Conservation (phyloP, 1,140 invertebrate genomes). For the Drosophila ohnishii region DNA sequence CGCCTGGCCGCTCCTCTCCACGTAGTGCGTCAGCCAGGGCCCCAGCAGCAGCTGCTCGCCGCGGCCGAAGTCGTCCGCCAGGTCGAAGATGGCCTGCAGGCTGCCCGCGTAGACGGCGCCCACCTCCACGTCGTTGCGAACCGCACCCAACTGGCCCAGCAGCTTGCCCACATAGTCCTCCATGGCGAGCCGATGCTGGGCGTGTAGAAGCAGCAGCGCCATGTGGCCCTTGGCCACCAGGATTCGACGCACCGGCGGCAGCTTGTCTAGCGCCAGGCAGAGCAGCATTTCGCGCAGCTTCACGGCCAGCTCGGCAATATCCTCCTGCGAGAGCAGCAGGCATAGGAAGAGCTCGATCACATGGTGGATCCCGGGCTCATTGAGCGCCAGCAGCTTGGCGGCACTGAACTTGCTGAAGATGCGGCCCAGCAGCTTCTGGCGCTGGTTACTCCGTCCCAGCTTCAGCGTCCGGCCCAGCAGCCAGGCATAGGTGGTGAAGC, state of each 20-base stretch:
- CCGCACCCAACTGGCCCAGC: conserved; percentile 55
- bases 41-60: conserved; percentile 74
- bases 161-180: conserved; percentile 72
- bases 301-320: conserved; percentile 55
- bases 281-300: conserved; percentile 75
- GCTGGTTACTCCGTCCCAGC: conserved; percentile 51
- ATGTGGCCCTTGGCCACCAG: conserved; percentile 76
- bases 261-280: conserved; percentile 68
- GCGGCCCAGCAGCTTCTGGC: conserved; percentile 75
- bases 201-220: conserved; percentile 70
- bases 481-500: conserved; percentile 69
- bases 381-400: conserved; percentile 74
- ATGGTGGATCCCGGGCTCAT: conserved; percentile 80
- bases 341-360: conserved; percentile 76
- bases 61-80: conserved; percentile 59
- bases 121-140: conserved; percentile 67
- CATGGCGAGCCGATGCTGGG: conserved; percentile 50
- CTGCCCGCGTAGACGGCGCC: conserved; percentile 51
- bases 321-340: conserved; percentile 55
- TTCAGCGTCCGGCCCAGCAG: conserved; percentile 67
- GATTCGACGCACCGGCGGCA: conserved; percentile 53
- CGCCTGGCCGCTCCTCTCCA: conserved; percentile 65
- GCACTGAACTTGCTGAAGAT: conserved; percentile 81
- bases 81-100: conserved; percentile 61
- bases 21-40: conserved; percentile 72